Percentiles rank a stretch among this genome's conserved stretches.
These are phyloP conservation scores for Rhombomys opimus DNA, from an alignment of 2,113 vertebrate species.

Conservation along the genomic window DNA sequence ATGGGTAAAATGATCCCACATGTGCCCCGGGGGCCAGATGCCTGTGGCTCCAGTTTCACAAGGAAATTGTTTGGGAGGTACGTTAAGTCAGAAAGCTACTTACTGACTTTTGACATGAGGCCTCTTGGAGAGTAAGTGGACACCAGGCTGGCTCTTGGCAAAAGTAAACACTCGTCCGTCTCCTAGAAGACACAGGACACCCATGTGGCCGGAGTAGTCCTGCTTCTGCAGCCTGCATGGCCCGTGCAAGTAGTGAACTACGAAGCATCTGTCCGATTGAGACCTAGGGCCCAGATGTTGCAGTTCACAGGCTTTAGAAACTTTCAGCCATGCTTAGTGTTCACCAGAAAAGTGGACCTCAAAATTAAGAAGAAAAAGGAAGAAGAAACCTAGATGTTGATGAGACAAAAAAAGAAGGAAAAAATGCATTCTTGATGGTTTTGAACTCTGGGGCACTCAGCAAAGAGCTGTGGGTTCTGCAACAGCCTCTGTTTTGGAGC, in stretches of 20 bases:
- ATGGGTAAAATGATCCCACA: slow-evolving; percentile 69
- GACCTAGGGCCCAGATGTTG: slow-evolving; percentile 27
- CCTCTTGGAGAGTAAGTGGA: slow-evolving; percentile 75
- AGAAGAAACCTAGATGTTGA: neutral
- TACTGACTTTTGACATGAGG: slow-evolving; percentile 61
- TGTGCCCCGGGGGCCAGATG: neutral
- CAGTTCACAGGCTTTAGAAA: neutral
- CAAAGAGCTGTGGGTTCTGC: neutral
- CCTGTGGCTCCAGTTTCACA: slow-evolving; percentile 55
- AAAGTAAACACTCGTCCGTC: slow-evolving; percentile 75
- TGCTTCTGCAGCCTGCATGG: slow-evolving; percentile 56
- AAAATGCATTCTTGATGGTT: fast-evolving
- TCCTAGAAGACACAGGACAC: slow-evolving; percentile 75
- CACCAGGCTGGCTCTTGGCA: slow-evolving; percentile 67
- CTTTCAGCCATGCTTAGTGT: neutral
- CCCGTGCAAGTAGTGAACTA: too few species aligned
- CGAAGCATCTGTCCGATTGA: neutral
- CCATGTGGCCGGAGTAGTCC: slow-evolving; percentile 68
- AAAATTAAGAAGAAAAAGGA: neutral
- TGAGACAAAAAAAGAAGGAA: neutral
- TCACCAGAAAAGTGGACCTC: slow-evolving; percentile 35
- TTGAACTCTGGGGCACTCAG: fast-evolving
- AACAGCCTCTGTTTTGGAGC: neutral
- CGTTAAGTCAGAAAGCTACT: slow-evolving; percentile 61
- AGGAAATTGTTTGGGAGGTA: slow-evolving; percentile 66